Conservation (phyloP, 2,888 invertebrate species). For the Melanotus villosus region DNA sequence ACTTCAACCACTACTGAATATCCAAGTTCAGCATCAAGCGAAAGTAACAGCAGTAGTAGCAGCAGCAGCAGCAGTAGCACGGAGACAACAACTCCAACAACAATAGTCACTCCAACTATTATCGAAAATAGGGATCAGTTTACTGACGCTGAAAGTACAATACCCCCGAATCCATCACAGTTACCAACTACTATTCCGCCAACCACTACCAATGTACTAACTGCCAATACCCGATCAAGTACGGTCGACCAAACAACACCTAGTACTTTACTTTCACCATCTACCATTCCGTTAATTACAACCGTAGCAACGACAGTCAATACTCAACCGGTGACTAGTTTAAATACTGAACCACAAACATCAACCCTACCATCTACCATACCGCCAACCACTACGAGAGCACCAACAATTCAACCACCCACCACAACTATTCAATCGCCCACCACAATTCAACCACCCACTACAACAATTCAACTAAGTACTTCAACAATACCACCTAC, state of each 20-base stretch:
- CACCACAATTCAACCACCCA: not conserved
- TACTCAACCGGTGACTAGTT: constrained; percentile 47
- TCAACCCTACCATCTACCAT: constrained; percentile 31
- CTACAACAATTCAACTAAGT: not conserved
- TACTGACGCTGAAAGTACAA: not conserved
- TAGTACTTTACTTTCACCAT: no score
- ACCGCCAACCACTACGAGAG: constrained; percentile 6
- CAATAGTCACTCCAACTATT: constrained; percentile 39
- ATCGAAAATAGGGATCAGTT: not conserved
- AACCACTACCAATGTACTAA: constrained; percentile 48
- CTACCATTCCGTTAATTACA: no score
- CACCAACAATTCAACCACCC: not conserved
- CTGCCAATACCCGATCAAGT: no score
- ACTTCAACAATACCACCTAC: not conserved
- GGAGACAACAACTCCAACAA: constrained; percentile 35
- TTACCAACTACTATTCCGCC: no score
- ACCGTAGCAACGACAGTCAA: constrained; percentile 43
- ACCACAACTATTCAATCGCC: constrained; percentile 45
- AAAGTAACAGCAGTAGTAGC: not conserved
- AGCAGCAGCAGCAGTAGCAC: not conserved
- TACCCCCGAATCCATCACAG: not conserved
- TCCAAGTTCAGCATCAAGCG: not conserved
- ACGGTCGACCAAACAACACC: no score
- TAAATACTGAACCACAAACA: constrained; percentile 31
- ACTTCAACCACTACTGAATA: constrained; percentile 33